Evolutionary conservation across 2,797 vertebrate genomes (phyloP), one percentile per base, ranked within the genome.

Genomic region (Melanotaenia parkinsoni): DNA sequence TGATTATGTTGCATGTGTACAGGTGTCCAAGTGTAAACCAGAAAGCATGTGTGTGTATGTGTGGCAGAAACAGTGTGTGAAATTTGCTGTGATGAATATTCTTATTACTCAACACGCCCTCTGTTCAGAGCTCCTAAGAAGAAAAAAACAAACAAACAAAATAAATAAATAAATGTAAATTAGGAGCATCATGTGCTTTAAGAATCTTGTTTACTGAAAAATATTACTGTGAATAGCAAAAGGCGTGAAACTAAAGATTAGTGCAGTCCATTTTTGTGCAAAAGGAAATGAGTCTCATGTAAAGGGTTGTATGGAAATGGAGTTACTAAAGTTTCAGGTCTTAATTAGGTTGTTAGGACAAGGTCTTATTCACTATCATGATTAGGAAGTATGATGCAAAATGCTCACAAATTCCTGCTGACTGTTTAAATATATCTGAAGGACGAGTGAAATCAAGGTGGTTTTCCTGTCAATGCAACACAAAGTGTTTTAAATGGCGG

Each of bases 21-120:
- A 14, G 26, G 33, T 3, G 22, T 20, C 28, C 32, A 66, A 20
- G 63, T 77, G 66, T 20, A 20, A 20, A 53, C 13, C 62, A 61
- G 60, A 54, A 1, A 0, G 28, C 3, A 38, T 45, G 38, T 45
- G 43, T 45, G 43, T 45, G 43, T 16, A 7, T 18, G 16, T 47
- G 35, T 40, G 37, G 22, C 40, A 57, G 63, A 56, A 33, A 30
- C 50, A 33, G 57, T 67, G 6, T 8, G 62, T n/a, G 43, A 45
- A 5, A 76, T 60, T 45, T 60, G 16, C 38, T 61, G 3, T 54
- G 67, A 78, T 77, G 40, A 80, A 78, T 53, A 61, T 56, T 40
- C 1, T 64, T 35, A 54, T 72, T 76, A 70, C 26, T 59, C 67
- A 54, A 50, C 47, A 0, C 7, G 43, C 18, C 63, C 77, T 76